Percentiles rank a stretch among this genome's conserved stretches.
These are phyloP conservation scores for Allygus modestus DNA, from an alignment of 2,888 invertebrate genomes.

Conservation along the genomic window DNA sequence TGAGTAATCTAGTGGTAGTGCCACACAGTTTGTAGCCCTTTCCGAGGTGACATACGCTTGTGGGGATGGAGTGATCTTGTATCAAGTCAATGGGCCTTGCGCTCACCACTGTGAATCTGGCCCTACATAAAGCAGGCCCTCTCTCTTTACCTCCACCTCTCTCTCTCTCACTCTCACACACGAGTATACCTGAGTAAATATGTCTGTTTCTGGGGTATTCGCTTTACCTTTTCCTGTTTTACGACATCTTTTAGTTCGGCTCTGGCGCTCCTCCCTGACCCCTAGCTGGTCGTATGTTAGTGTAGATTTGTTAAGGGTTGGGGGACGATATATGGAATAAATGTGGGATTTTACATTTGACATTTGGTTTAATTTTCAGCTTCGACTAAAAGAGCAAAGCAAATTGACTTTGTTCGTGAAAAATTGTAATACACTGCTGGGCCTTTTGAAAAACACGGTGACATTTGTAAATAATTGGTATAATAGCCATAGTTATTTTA, in stretches of 20 bases:
- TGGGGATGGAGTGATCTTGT: background rate
- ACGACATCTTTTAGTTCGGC: conserved; percentile 34
- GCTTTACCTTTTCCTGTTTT: conserved; percentile 3
- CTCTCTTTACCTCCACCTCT: background rate
- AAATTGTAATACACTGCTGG: no score
- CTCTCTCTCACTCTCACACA: background rate
- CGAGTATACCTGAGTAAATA: background rate
- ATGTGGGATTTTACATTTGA: no score
- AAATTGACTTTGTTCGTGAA: no score
- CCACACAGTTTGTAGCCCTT: background rate
- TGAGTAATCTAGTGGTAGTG: no score
- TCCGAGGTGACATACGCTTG: background rate
- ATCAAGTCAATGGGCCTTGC: conserved; percentile 24
- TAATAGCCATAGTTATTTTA: no score
- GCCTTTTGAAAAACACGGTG: no score
- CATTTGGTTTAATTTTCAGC: no score
- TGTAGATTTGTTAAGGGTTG: no score
- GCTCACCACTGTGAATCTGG: background rate
- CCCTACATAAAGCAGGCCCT: conserved; percentile 1
- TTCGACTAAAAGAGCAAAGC: no score
- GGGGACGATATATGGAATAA: no score
- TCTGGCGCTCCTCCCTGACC: background rate
- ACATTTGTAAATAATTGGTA: no score
- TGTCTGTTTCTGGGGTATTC: background rate
- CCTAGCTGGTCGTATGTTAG: no score